Base-by-base conservation (phyloP, 2,888 invertebrate species). In the Proisotoma minuta region DNA sequence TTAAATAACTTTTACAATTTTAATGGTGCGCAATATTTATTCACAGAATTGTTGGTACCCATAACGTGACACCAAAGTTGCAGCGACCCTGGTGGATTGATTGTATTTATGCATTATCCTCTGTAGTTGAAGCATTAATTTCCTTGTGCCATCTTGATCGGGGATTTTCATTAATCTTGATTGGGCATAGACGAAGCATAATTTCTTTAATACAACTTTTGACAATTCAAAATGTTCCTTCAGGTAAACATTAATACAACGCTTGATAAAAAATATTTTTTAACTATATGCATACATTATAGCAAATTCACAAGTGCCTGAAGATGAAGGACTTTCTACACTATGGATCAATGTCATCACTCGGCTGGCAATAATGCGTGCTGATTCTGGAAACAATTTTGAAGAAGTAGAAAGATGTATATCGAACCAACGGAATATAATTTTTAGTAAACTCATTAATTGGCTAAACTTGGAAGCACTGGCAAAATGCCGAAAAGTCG, bases 401-500 rank as follows among this genome's bases (percentile, higher is more conserved):
- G 70, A 72, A 61, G 71, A 71, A 57, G 52, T 72, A 10, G 71
- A 72, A 61, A 43, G 69, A 15, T 59, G 64, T 20, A 57, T 71
- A 18, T 70, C 66, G 65, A 47, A 26, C 22, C 67, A 70, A 43
- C 63, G 66, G 49, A 24, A 54, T 12, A 59, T 59, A 1, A 57
- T 72, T 28, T 68, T 71, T 48, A 28, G 57, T 1, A 60, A 60
- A 47, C 40, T 72, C 4, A 27, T 60, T 18, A 54, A 57, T 4
- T 72, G 72, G 72, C 48, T 69, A 3, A 63, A 70, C 26, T 49
- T 59, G 5, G 53, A 57, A 12, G 58, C 70, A 2, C 57, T 58
- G 18, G 62, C 59, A 3, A 62, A 59, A 29, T 67, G 68, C 27
- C 50, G 71, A 20, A 59, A 66, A 49, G 51, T 65, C 1, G 65